Evolutionary conservation across 1,140 invertebrate species (phyloP).

Genomic region (Palaemon carinicauda): DNA sequence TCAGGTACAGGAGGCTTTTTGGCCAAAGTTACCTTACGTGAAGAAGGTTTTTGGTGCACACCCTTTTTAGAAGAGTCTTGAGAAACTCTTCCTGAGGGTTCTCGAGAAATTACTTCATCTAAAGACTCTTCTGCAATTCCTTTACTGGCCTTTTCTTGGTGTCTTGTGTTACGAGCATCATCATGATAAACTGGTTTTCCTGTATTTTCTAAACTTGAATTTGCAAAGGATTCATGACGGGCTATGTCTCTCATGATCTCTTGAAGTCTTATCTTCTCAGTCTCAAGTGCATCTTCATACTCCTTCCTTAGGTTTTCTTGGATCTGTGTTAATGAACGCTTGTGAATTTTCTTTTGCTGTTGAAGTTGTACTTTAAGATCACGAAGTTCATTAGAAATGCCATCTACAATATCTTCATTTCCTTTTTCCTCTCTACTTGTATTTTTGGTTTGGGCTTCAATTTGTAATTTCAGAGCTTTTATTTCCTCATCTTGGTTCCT

Average conservation of each 20-base stretch:
- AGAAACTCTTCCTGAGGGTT: too few relatives aligned
- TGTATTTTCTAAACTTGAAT: too few relatives aligned
- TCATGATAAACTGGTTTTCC: too few relatives aligned
- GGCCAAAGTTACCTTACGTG: background rate
- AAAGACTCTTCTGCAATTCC: too few relatives aligned
- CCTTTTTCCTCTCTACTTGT: conserved; percentile 7
- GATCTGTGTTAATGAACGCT: conserved; percentile 18
- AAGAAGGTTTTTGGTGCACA: conserved; percentile 28
- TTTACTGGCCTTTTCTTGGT: too few relatives aligned
- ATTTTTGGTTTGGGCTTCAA: background rate
- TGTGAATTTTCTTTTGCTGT: conserved; percentile 27
- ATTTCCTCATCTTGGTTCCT: conserved; percentile 30
- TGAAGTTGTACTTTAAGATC: conserved; percentile 20
- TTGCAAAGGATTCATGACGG: background rate
- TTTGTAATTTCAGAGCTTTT: background rate
- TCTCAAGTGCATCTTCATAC: conserved; percentile 18
- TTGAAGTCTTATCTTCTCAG: conserved; percentile 16
- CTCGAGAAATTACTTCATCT: too few relatives aligned
- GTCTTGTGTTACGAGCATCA: too few relatives aligned
- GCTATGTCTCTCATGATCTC: conserved; percentile 41
- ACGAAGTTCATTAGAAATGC: conserved; percentile 17
- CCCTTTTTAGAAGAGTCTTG: background rate
- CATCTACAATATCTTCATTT: conserved; percentile 9
- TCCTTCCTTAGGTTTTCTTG: conserved; percentile 15
- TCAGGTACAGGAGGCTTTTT: conserved; percentile 13